Conservation (phyloP, 2,888 invertebrate species). For the Drosophila incognita region DNA sequence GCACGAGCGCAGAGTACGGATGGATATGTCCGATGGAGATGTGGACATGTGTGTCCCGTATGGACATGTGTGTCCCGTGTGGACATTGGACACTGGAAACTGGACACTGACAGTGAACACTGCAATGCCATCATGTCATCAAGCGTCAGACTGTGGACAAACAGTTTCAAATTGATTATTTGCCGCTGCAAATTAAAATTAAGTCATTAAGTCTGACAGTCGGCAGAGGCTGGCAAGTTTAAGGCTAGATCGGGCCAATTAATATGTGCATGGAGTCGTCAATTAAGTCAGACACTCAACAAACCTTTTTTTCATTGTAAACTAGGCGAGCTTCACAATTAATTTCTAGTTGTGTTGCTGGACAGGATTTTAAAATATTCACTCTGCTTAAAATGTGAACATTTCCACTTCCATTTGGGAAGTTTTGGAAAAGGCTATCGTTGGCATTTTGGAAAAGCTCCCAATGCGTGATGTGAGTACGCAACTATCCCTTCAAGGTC, state of each 20-base stretch:
- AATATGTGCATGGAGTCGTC: constrained; percentile 15
- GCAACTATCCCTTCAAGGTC: too few relatives aligned
- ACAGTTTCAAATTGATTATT: constrained; percentile 79
- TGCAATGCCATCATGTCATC: constrained; percentile 68
- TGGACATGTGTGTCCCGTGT: neutral
- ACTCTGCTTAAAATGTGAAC: constrained; percentile 42
- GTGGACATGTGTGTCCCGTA: constrained; percentile 39
- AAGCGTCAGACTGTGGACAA: constrained; percentile 79
- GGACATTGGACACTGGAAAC: constrained; percentile 4
- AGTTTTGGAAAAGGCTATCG: constrained; percentile 33
- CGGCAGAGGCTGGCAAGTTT: neutral
- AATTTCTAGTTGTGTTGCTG: neutral
- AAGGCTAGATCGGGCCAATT: constrained; percentile 11
- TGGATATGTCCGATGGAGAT: constrained; percentile 17
- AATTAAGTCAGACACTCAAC: constrained; percentile 34
- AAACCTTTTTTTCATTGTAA: neutral
- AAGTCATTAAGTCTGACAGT: constrained; percentile 72
- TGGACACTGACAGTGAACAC: constrained; percentile 22
- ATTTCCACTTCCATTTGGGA: constrained; percentile 25
- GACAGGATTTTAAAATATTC: constrained; percentile 1
- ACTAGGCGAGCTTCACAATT: constrained; percentile 14
- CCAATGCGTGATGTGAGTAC: constrained; percentile 48
- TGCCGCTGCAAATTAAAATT: constrained; percentile 78
- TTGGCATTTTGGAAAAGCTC: constrained; percentile 31
- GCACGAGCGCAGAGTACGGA: constrained; percentile 12